Conservation (phyloP, 2,797 vertebrate genomes). For the Borostomias antarcticus region DNA sequence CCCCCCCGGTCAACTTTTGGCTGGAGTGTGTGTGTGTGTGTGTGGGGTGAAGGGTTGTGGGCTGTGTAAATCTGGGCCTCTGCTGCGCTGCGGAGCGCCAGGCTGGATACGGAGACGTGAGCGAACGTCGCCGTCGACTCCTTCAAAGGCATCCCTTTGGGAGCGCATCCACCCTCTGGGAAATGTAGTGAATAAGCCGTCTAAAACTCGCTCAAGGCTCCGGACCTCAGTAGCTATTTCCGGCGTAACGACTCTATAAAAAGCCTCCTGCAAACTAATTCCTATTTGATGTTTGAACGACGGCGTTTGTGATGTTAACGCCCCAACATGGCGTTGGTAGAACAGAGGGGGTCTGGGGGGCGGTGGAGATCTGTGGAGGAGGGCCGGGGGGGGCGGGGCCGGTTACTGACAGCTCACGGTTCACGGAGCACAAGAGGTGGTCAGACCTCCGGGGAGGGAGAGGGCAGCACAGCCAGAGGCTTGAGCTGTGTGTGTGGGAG, state of each 20-base stretch:
- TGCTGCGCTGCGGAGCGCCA: neutral
- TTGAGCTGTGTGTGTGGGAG: neutral
- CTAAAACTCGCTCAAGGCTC: neutral
- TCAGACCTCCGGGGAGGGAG: conserved; percentile 10
- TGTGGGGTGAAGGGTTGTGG: neutral
- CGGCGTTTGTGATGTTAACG: neutral
- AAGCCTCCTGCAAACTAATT: neutral
- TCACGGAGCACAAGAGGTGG: conserved; percentile 41
- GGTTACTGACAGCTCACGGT: conserved; percentile 53
- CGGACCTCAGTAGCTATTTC: neutral
- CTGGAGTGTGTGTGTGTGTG: neutral
- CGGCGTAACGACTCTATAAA: too few species aligned
- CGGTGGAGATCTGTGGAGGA: neutral
- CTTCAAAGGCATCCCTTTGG: neutral
- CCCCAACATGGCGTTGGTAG: too few species aligned
- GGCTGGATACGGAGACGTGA: neutral
- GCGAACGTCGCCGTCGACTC: neutral
- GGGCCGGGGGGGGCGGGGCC: neutral
- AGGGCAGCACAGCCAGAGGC: conserved; percentile 7
- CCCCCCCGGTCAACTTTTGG: too few species aligned
- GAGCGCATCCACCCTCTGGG: neutral
- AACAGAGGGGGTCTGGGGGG: too few species aligned
- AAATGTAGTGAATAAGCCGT: neutral
- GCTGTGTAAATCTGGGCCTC: conserved; percentile 3
- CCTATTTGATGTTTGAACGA: neutral